Conservation (phyloP, 2,113 vertebrate genomes). For the Ursus arctos region DNA sequence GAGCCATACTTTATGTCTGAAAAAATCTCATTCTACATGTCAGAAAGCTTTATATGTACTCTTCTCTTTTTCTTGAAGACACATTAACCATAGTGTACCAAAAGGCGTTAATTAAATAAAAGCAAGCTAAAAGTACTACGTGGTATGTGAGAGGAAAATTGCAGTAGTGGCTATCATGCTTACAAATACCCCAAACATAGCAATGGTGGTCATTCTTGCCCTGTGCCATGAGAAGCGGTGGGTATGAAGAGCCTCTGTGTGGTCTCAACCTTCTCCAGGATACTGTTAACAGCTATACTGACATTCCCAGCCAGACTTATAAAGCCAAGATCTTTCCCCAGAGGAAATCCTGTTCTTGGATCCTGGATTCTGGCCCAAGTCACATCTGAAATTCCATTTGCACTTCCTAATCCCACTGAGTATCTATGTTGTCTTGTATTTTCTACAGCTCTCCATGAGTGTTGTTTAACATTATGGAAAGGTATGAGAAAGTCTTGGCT, state of each 20-base stretch:
- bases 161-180: neutral
- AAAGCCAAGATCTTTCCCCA: neutral
- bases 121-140: constrained; percentile 31
- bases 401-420: neutral
- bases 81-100: neutral
- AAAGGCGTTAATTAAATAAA: constrained; percentile 16
- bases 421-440: neutral
- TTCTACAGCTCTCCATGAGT: neutral
- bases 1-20: neutral
- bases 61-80: neutral
- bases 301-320: neutral
- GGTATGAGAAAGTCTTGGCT: neutral
- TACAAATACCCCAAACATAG: neutral
- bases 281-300: neutral
- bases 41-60: neutral
- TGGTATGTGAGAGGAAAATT: neutral
- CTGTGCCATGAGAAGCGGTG: neutral
- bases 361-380: neutral
- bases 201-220: neutral
- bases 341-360: neutral
- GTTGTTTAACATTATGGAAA: neutral
- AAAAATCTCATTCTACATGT: constrained; percentile 38
- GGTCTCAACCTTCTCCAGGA: constrained; percentile 18
- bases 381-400: neutral
- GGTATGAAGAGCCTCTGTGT: neutral